A percentile compares a stretch with the other conserved stretches of the same genome.
These are phyloP conservation scores for Bufo gargarizans DNA, from an alignment of 2,113 vertebrate genomes.

Conservation along the genomic window DNA sequence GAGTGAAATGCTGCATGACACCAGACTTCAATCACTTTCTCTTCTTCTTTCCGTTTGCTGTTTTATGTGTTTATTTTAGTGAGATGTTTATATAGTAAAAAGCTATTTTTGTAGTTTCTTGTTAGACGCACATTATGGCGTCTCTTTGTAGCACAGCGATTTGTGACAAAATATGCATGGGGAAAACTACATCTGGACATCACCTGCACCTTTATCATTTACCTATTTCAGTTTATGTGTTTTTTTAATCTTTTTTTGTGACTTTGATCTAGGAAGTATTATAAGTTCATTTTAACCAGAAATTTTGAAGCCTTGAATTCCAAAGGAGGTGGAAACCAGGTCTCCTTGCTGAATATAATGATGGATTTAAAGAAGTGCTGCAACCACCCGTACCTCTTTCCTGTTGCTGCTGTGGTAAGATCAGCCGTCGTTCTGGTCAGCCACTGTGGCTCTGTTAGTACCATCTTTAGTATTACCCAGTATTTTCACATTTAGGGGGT, in stretches of 20 bases:
- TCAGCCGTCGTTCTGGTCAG: neutral
- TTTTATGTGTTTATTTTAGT: neutral
- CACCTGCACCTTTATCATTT: neutral
- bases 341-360: constrained; percentile 98
- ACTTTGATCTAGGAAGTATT: constrained; percentile 86
- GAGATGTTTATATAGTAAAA: neutral
- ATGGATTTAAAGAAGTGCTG: constrained; percentile 99
- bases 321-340: constrained; percentile 96
- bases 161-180: too few relatives aligned
- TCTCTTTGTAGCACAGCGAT: too few relatives aligned
- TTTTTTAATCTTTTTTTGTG: neutral
- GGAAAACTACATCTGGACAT: neutral
- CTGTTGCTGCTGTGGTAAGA: constrained; percentile 88
- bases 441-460: neutral
- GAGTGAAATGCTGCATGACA: constrained; percentile 58
- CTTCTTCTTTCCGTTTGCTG: neutral
- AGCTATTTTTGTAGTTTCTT: neutral
- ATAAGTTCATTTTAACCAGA: constrained; percentile 96
- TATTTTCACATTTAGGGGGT: too few relatives aligned
- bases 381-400: constrained; percentile 96
- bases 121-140: too few relatives aligned
- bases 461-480: neutral
- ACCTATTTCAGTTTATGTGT: neutral
- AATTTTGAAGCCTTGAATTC: constrained; percentile 98
- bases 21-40: neutral